A percentile compares a stretch with the other conserved stretches of the same genome.
Conservation (phyloP, 2,888 invertebrate genomes). For the Noctua pronuba region DNA sequence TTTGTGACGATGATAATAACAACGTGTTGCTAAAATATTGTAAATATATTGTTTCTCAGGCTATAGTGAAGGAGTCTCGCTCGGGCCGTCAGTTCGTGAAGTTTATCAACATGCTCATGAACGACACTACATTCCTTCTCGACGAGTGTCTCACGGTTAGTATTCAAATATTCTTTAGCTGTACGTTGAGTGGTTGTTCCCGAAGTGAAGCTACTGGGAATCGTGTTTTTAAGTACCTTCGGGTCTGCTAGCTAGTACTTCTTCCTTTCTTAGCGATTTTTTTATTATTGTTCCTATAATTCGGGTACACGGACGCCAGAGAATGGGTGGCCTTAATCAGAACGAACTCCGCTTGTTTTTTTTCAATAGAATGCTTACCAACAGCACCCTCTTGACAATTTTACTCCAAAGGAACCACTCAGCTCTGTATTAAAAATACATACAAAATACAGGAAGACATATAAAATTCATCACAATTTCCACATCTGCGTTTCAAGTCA, state of each 20-base stretch:
- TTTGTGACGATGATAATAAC: background rate
- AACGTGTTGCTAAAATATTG: background rate
- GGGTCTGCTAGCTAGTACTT: background rate
- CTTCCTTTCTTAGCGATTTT: background rate
- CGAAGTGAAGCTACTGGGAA: background rate
- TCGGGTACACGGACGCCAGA: background rate
- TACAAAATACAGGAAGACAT: background rate
- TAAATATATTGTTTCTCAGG: slow-evolving; percentile 79
- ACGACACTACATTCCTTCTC: slow-evolving; percentile 98
- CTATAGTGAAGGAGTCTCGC: slow-evolving; percentile 97
- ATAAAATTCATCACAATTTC: background rate
- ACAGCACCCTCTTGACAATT: background rate
- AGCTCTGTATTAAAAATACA: background rate
- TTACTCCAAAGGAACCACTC: background rate
- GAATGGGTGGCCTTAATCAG: background rate
- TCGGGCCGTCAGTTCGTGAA: slow-evolving; percentile 98
- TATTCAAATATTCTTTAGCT: slow-evolving; percentile 13
- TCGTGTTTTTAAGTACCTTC: background rate
- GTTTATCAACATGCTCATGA: slow-evolving; percentile 99
- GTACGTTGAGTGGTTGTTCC: background rate
- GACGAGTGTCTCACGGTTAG: slow-evolving; percentile 90
- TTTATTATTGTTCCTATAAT: too few relatives aligned
- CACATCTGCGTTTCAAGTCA: background rate
- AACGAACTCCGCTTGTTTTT: background rate
- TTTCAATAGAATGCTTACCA: background rate